Conservation (phyloP, 2,797 vertebrate genomes). For the Macrochelys suwanniensis region DNA sequence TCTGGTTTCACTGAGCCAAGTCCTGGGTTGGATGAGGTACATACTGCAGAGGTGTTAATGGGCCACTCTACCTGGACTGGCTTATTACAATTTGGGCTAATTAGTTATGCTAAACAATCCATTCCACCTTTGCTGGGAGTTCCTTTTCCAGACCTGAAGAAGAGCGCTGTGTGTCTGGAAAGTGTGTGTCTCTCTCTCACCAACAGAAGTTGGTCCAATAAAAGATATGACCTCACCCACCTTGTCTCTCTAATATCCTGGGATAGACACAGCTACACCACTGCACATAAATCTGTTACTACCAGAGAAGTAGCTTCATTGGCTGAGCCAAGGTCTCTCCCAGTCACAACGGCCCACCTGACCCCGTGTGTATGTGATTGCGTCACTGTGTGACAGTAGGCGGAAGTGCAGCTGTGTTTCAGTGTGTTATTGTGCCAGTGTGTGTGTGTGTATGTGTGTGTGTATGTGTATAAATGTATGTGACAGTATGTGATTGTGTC, state of each 20-base stretch:
- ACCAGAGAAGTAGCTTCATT: too few relatives aligned
- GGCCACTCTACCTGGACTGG: too few relatives aligned
- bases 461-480: not conserved
- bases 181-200: too few relatives aligned
- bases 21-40: too few relatives aligned
- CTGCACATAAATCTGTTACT: too few relatives aligned
- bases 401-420: not conserved
- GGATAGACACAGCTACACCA: too few relatives aligned
- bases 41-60: not conserved
- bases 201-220: too few relatives aligned
- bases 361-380: not conserved
- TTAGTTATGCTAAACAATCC: too few relatives aligned
- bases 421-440: not conserved
- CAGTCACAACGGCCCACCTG: not conserved
- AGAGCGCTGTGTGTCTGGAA: too few relatives aligned
- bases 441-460: not conserved
- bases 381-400: not conserved
- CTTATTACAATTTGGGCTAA: too few relatives aligned
- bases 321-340: not conserved
- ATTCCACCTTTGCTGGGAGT: not conserved
- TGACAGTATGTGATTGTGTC: not conserved
- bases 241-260: not conserved
- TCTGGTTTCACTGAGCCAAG: not conserved
- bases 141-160: too few relatives aligned
- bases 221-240: not conserved